Base-by-base conservation (phyloP, 2,797 vertebrate genomes). In the Fundulus diaphanus region DNA sequence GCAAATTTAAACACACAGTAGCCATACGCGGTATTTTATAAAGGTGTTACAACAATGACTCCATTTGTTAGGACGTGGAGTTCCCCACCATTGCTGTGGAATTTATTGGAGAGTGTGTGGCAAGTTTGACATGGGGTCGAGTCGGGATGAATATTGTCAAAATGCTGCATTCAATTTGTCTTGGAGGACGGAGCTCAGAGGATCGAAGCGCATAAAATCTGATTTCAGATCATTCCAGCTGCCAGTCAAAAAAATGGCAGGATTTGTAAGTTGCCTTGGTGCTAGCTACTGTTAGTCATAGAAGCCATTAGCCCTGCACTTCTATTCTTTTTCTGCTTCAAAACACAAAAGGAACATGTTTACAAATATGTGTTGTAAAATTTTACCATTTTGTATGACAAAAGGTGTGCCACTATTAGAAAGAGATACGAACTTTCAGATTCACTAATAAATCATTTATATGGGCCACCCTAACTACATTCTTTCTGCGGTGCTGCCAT, bases 21-120 rank as follows among this genome's bases (percentile, higher is more conserved):
- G 61, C 59, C 74, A 83, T 44, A 69, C 42, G 67, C 68, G 82
- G 48, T 46, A 54, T 69, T 57, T 49, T 52, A 56, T 76, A 76
- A 66, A 61, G 57, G 44, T 42, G 37, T 4, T 71, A 74, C 68
- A 75, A 72, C 56, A 22, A 77, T 86, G 83, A 86, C 74, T 79
- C 90, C 80, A 68, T 35, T 78, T 87, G 87, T 86, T 84, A 79
- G 88, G 91, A 89, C 91, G 90, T 80, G 88, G 92, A 90, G 82
- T 92, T 90, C 84, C 88, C 89, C 89, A 85, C 86, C 85, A 80
- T 83, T 72, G 48, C 87, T 89, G 85, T 88, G 88, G 90, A 91
- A 92, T 91, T 89, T 90, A 85, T 87, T 93, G 88, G 89, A 90
- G 87, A 82, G 83, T 88, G 89, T 89, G 88, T 90, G 91, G 86